phyloP scores from a whole-genome alignment of 2,888 invertebrate species.

The Gari tellinella region DNA sequence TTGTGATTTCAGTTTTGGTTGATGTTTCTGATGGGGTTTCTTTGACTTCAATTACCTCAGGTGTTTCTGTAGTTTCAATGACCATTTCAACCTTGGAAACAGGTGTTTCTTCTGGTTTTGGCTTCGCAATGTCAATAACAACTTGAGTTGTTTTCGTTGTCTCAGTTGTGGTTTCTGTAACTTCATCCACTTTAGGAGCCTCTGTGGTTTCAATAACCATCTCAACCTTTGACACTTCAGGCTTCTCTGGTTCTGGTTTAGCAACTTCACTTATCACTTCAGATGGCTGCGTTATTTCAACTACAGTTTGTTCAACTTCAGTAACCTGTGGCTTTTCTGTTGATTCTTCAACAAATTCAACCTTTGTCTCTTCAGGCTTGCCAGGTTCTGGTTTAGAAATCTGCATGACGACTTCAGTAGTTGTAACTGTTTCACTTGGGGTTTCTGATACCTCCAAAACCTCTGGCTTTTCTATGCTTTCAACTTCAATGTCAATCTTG shows the following conservation, averaged over 20 bases:
- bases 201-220: slow-evolving; percentile 41
- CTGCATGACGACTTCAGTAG: slow-evolving; percentile 29
- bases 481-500: slow-evolving; percentile 42
- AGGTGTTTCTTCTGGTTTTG: slow-evolving; percentile 45
- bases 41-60: slow-evolving; percentile 41
- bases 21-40: slow-evolving; percentile 10
- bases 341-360: slow-evolving; percentile 25
- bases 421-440: slow-evolving; percentile 14
- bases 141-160: slow-evolving; percentile 43
- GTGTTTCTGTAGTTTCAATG: slow-evolving; percentile 39
- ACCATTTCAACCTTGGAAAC: slow-evolving; percentile 45
- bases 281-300: slow-evolving; percentile 23
- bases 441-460: slow-evolving; percentile 40
- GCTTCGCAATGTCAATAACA: slow-evolving; percentile 39
- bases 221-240: slow-evolving; percentile 43
- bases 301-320: slow-evolving; percentile 15
- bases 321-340: slow-evolving; percentile 28
- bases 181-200: slow-evolving; percentile 43
- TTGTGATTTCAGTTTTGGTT: slow-evolving; percentile 2
- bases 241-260: slow-evolving; percentile 36
- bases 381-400: slow-evolving; percentile 22
- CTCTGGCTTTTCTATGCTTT: slow-evolving; percentile 37
- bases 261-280: slow-evolving; percentile 42
- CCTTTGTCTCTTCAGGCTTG: slow-evolving; percentile 39
- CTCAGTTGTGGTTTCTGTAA: slow-evolving; percentile 34